Conservation (phyloP, 2,888 invertebrate species). For the Pteria penguin region DNA sequence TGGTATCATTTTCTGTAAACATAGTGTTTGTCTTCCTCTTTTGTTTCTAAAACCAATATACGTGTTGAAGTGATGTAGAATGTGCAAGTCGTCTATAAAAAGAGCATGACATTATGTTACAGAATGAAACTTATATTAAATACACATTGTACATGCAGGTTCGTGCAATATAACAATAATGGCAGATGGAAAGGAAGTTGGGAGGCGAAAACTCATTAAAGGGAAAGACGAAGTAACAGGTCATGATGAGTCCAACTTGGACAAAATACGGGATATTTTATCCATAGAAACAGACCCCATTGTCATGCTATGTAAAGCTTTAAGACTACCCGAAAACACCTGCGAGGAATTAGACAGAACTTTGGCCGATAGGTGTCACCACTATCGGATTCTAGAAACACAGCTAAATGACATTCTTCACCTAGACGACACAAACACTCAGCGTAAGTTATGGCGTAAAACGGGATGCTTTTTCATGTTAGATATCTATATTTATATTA, state of each 20-base stretch:
- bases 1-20: too few relatives aligned
- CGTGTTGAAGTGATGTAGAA: too few relatives aligned
- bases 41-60: too few relatives aligned
- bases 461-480: background rate
- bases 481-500: too few relatives aligned
- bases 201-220: background rate
- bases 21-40: too few relatives aligned
- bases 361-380: constrained; percentile 9
- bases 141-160: background rate
- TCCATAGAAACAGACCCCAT: background rate
- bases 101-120: background rate
- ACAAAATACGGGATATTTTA: background rate
- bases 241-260: background rate
- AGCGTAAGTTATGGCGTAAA: background rate
- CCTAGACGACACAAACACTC: background rate
- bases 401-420: background rate
- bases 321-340: constrained; percentile 5
- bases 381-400: constrained; percentile 1
- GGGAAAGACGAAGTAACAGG: background rate
- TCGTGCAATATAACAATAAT: background rate
- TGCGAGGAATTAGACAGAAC: background rate
- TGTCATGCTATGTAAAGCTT: constrained; percentile 13
- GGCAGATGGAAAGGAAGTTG: background rate
- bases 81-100: too few relatives aligned
- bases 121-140: background rate